phyloP scores from a whole-genome alignment of 1,140 invertebrate genomes.

The Plutomurus gul region DNA sequence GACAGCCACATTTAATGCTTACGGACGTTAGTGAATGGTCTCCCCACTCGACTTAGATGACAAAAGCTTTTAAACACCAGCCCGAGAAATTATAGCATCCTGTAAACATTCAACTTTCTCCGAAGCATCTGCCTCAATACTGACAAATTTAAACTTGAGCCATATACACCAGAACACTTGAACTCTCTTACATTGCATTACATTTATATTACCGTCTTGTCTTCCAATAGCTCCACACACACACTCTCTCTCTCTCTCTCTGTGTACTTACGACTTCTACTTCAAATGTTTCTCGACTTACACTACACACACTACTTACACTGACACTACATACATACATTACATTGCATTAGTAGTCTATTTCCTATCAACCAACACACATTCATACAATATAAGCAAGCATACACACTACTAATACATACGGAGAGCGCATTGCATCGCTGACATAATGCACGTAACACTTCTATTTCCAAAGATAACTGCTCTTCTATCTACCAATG shows the following conservation, averaged over 20 bases:
- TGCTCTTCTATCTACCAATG: too few relatives aligned
- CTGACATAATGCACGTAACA: too few relatives aligned
- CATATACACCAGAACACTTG: slow-evolving; percentile 9
- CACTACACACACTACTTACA: background rate
- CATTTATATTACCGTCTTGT: slow-evolving; percentile 23
- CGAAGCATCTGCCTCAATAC: slow-evolving; percentile 28
- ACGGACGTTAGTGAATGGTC: slow-evolving; percentile 37
- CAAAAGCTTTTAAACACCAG: slow-evolving; percentile 51
- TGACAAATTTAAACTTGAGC: slow-evolving; percentile 33
- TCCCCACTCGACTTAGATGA: slow-evolving; percentile 46
- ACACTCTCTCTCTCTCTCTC: too few relatives aligned
- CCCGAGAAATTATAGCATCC: slow-evolving; percentile 44
- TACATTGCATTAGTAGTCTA: slow-evolving; percentile 22
- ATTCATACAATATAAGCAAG: background rate
- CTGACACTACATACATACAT: background rate
- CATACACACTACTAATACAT: background rate
- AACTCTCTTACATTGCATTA: slow-evolving; percentile 21
- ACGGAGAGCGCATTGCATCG: too few relatives aligned
- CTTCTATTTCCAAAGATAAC: too few relatives aligned
- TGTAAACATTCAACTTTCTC: slow-evolving; percentile 38
- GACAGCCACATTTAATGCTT: slow-evolving; percentile 33
- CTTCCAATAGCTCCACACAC: background rate
- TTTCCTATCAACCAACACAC: background rate
- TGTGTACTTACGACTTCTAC: too few relatives aligned
- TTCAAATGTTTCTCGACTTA: too few relatives aligned